A percentile compares a stretch with the other conserved stretches of the same genome.
phyloP scores from a whole-genome alignment of 2,888 invertebrate species.

The Apamea crenata region DNA sequence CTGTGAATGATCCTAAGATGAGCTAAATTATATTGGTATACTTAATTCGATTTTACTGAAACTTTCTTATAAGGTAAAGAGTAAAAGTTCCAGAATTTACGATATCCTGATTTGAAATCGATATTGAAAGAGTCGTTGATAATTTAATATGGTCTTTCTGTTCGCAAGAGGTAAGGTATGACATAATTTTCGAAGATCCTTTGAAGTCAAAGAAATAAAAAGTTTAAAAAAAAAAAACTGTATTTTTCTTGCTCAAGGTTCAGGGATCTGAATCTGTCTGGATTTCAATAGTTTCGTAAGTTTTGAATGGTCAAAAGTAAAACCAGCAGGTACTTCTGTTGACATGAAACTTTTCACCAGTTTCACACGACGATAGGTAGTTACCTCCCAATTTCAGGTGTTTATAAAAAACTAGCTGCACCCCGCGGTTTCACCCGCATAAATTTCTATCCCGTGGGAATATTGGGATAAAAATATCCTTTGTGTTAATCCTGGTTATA shows the following conservation, averaged over 20 bases:
- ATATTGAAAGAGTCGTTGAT: slow-evolving; percentile 20
- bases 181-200: slow-evolving; percentile 10
- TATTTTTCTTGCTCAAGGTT: neutral
- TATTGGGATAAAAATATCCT: no score
- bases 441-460: no score
- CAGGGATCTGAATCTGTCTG: neutral
- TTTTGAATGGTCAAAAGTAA: neutral
- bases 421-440: no score
- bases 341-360: neutral
- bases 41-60: slow-evolving; percentile 56
- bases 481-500: no score
- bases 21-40: slow-evolving; percentile 60
- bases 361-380: no score
- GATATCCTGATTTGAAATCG: slow-evolving; percentile 50
- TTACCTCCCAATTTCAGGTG: no score
- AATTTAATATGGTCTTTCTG: slow-evolving; percentile 28
- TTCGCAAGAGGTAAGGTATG: slow-evolving; percentile 18
- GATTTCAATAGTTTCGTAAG: neutral
- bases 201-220: neutral
- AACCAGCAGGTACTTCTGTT: no score
- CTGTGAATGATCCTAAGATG: slow-evolving; percentile 61
- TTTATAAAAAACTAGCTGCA: neutral
- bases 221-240: neutral
- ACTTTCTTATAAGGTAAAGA: slow-evolving; percentile 34
- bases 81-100: slow-evolving; percentile 39